phyloP scores from a whole-genome alignment of 2,797 vertebrate genomes.

The Spinibarbus caldwelli region DNA sequence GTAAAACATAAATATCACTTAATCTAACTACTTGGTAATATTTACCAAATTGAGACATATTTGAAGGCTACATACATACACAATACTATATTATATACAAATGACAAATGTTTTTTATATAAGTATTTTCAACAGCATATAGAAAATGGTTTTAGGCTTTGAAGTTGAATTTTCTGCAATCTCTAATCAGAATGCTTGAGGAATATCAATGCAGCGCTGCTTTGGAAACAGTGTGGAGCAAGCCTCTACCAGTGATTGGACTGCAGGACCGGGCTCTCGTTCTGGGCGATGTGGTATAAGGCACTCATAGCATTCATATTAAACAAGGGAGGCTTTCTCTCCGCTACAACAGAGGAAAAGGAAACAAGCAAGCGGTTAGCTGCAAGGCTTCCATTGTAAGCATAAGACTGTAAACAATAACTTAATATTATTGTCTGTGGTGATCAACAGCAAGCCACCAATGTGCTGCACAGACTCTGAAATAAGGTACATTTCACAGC shows the following conservation, averaged over 20 bases:
- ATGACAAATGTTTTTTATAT: neutral
- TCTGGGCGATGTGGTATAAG: conserved; percentile 98
- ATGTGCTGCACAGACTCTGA: neutral
- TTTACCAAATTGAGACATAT: no score
- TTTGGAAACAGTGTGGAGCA: neutral
- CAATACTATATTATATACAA: neutral
- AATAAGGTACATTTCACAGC: neutral
- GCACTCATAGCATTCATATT: conserved; percentile 99
- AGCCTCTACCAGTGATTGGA: conserved; percentile 88
- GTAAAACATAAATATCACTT: neutral
- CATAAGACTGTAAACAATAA: neutral
- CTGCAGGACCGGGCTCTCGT: conserved; percentile 91
- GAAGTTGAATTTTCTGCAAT: no score
- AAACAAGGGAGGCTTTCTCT: conserved; percentile 94
- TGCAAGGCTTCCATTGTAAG: neutral
- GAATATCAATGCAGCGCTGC: neutral
- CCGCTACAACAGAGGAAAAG: conserved; percentile 75
- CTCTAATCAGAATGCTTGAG: neutral
- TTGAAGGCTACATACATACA: neutral
- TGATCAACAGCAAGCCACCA: no score
- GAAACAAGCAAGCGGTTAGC: conserved; percentile 41
- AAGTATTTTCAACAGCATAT: neutral
- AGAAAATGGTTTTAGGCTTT: neutral
- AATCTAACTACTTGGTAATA: neutral
- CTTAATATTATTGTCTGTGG: neutral